A percentile compares a stretch with the other conserved stretches of the same genome.
phyloP scores from a whole-genome alignment of 2,113 vertebrate genomes.

The Corvus moneduloides region DNA sequence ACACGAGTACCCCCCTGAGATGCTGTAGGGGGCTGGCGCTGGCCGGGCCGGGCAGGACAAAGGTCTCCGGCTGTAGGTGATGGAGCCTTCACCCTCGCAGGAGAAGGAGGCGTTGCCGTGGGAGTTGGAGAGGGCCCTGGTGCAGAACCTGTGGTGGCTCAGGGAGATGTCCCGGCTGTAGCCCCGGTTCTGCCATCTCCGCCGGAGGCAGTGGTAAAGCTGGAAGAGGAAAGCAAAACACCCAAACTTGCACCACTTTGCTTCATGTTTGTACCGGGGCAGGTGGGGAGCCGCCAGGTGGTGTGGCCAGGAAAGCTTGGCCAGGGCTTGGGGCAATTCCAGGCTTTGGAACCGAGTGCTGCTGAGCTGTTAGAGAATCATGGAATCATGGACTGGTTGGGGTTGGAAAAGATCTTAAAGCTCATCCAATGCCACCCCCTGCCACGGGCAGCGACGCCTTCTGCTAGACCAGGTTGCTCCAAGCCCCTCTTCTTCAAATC shows the following conservation, averaged over 20 bases:
- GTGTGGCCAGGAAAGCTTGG: not conserved
- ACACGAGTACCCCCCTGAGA: not conserved
- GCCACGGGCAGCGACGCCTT: not conserved
- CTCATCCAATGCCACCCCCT: not conserved
- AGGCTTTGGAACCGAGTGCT: fast-evolving
- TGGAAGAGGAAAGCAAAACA: not conserved
- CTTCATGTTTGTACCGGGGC: not conserved
- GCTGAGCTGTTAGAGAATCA: too few species aligned
- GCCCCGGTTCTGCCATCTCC: not conserved
- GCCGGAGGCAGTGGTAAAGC: not conserved
- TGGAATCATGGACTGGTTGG: not conserved
- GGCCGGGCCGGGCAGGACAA: not conserved
- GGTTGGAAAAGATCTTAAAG: not conserved
- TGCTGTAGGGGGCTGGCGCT: not conserved
- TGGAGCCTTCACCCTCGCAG: not conserved
- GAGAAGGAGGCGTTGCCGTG: not conserved
- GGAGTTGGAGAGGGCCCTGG: fast-evolving
- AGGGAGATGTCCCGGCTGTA: not conserved
- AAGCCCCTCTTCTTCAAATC: not conserved
- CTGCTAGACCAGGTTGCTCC: not conserved
- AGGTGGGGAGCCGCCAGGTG: not conserved
- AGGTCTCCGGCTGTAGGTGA: not conserved
- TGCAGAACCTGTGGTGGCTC: not conserved
- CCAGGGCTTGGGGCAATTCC: not conserved
- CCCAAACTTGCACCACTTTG: fast-evolving